Percentiles rank a stretch among this genome's conserved stretches.
phyloP scores from a whole-genome alignment of 2,888 invertebrate species.

The Fabriciana adippe region DNA sequence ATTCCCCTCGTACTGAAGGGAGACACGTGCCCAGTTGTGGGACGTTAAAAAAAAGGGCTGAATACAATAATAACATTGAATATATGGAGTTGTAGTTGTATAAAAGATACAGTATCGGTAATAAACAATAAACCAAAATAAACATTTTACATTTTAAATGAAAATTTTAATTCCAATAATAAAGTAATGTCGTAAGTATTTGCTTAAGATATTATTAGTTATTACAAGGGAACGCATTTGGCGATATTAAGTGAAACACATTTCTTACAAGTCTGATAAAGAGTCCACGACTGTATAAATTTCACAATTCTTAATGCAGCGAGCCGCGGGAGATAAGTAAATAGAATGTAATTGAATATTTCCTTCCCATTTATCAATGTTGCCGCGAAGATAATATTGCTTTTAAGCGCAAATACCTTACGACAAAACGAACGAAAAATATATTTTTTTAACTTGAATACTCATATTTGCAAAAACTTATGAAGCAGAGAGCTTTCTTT shows the following conservation, averaged over 20 bases:
- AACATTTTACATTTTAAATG: conserved; percentile 6
- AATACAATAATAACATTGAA: no score
- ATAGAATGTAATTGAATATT: conserved; percentile 39
- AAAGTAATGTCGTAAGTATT: conserved; percentile 24
- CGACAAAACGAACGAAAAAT: conserved; percentile 13
- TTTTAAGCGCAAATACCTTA: conserved; percentile 43
- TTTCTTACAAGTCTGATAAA: conserved; percentile 35
- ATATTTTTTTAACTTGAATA: no score
- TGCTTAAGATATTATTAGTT: conserved; percentile 31
- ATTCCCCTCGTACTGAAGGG: no score
- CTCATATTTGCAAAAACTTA: no score
- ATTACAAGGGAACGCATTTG: conserved; percentile 28
- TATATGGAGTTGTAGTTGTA: no score
- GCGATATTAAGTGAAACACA: conserved; percentile 38
- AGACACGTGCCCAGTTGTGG: no score
- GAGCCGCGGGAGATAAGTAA: conserved; percentile 36
- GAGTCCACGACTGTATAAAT: conserved; percentile 32
- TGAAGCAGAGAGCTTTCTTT: no score
- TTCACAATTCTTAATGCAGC: conserved; percentile 37
- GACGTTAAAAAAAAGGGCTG: no score
- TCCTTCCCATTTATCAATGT: conserved; percentile 38
- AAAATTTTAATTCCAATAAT: conserved; percentile 26
- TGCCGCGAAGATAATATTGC: conserved; percentile 42
- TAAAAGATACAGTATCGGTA: no score
- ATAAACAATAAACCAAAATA: no score